Evolutionary conservation across 2,797 vertebrate species (phyloP), one percentile per base, ranked within the genome.

Genomic region (Vespertilio murinus): DNA sequence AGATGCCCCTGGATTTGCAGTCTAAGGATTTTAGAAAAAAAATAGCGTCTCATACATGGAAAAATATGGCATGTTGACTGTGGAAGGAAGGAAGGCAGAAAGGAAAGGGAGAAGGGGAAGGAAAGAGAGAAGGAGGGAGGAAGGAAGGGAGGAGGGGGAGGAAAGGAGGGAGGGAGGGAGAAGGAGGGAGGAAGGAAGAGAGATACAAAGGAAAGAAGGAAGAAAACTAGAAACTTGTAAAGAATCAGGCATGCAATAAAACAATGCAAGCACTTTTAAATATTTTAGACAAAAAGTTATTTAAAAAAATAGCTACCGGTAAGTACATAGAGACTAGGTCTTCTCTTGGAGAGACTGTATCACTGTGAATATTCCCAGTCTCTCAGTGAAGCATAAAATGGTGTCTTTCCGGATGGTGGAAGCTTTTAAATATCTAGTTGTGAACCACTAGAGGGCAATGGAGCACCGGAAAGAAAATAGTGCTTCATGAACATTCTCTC

Each of bases 401-500:
- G 97, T 98, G 97, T 52, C 97, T 84, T 75, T 94, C 35, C 71
- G 59, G 90, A 18, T 93, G 93, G 92, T 94, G 96, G 96, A 94
- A 96, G 67, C 30, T 64, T 61, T 38, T 25, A 35, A 45, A 4
- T 5, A 0, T 89, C 86, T 93, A 42, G 47, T 47, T 52, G 40
- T 38, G 11, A 73, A 18, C 93, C 98, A 97, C 97, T 95, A 97
- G 98, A 97, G 98, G 97, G 98, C 98, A 97, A 70, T 97, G 80
- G 81, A 94, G 84, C 79, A 97, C 84, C 22, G 95, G 73, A 54
- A 88, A 97, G 89, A 88, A 92, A 94, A 71, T 2, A 1, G 0
- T 0, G 2, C n/a, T 61, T 75, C 73, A 71, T 11, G 40, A 59
- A 11, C 75, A 2, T 81, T 95, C 40, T 91, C 84, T 18, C 22